A percentile compares a stretch with the other conserved stretches of the same genome.
phyloP scores from a whole-genome alignment of 2,888 invertebrate genomes.

The Stenodema calcarata region DNA sequence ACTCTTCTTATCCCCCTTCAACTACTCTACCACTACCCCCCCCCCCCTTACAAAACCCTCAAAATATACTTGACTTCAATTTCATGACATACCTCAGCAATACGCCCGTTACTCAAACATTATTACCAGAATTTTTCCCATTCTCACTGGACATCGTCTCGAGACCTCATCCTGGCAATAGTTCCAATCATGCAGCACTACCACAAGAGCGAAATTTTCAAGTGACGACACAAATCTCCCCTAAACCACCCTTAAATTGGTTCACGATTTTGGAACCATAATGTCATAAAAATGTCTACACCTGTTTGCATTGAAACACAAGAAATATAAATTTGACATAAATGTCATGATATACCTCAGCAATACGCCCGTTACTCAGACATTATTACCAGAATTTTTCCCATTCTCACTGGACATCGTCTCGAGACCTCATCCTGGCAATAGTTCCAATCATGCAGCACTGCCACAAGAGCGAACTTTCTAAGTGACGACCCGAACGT shows the following conservation, averaged over 20 bases:
- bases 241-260: no score
- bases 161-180: no score
- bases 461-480: no score
- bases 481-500: no score
- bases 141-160: background rate
- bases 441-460: no score
- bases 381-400: background rate
- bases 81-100: conserved; percentile 2
- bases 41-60: background rate
- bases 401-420: background rate
- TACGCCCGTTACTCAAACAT: background rate
- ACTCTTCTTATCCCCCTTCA: conserved; percentile 4
- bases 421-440: no score
- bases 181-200: no score
- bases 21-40: background rate
- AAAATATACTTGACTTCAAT: conserved; percentile 15
- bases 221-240: no score
- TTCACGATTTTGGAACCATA: no score
- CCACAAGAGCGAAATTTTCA: no score
- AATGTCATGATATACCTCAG: background rate
- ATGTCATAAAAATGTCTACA: no score
- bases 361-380: background rate
- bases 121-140: background rate
- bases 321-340: background rate
- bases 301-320: no score